phyloP scores from a whole-genome alignment of 2,797 vertebrate species.

The Coranthus polyacanthus region DNA sequence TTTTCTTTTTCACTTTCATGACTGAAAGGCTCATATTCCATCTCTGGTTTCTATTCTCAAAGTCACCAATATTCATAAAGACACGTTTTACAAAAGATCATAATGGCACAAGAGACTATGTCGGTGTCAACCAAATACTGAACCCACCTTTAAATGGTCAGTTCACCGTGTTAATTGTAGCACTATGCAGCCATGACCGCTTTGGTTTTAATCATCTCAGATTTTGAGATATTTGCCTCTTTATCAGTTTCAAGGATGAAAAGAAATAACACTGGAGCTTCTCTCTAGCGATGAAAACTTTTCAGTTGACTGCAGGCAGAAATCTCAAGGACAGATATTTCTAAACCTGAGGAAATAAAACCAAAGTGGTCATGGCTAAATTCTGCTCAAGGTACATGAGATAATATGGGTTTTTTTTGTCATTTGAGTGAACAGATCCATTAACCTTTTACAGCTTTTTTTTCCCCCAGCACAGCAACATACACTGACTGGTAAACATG shows the following conservation, averaged over 20 bases:
- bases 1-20: constrained; percentile 13
- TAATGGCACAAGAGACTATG: constrained; percentile 37
- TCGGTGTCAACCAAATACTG: constrained; percentile 40
- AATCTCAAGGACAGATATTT: constrained; percentile 4
- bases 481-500: constrained; percentile 8
- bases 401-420: background rate
- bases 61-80: too few relatives aligned
- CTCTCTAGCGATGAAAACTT: too few relatives aligned
- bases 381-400: background rate
- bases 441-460: constrained; percentile 4
- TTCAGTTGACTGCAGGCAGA: background rate
- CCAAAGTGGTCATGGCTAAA: background rate
- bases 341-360: background rate
- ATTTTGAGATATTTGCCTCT: too few relatives aligned
- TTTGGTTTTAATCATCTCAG: too few relatives aligned
- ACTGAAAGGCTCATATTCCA: constrained; percentile 11
- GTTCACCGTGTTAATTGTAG: constrained; percentile 11
- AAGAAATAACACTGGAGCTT: too few relatives aligned
- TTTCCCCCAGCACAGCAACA: constrained; percentile 17
- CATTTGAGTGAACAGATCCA: constrained; percentile 5
- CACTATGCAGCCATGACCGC: too few relatives aligned
- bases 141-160: constrained; percentile 32
- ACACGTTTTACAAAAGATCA: constrained; percentile 31
- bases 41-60: constrained; percentile 13
- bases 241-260: too few relatives aligned